Evolutionary conservation across 2,113 vertebrate genomes (phyloP), one percentile per base, ranked within the genome.

Genomic region (Diphyllodes magnificus): DNA sequence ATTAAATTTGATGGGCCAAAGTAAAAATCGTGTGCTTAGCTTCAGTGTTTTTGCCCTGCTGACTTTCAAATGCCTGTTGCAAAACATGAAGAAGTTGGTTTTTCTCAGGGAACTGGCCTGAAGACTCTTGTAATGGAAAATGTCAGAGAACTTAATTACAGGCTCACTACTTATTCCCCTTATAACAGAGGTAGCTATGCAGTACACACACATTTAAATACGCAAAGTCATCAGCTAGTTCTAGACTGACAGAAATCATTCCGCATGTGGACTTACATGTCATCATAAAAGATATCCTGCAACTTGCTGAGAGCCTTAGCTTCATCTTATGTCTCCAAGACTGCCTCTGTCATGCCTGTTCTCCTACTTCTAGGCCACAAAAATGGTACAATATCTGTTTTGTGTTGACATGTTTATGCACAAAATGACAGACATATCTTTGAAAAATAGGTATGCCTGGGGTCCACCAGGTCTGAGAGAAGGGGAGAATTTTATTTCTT

Each of bases 51-150:
- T 92, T 83, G 50, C 37, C 72, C 23, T 70, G 56, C 25, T 93
- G 66, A 75, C 71, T 93, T 92, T 94, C 53, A 94, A 88, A 93
- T 45, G 60, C 82, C 76, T 93, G 49, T 93, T 97, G 86, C 60
- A 72, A 90, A 95, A 90, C 25, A 51, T 57, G 56, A 54, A 51
- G 22, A 31, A 66, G 18, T 27, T 83, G 72, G 37, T n/a, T 90
- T 95, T 90, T 96, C 79, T 88, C 47, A 40, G 28, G 39, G 44
- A 92, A 68, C 20, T 7, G 12, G 2, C n/a, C 65, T 66, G 42
- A 86, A 90, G 68, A 57, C 17, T 93, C 4, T 69, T 75, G 50
- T 51, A 79, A 85, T 49, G n/a, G 42, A 53, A 94, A 80, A 57
- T 90, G 47, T 90, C 64, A 84, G 56, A 78, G 40, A 69, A 84